Evolutionary conservation across 2,113 vertebrate species (phyloP), one percentile per base, ranked within the genome.

Genomic region (Etheostoma spectabile): DNA sequence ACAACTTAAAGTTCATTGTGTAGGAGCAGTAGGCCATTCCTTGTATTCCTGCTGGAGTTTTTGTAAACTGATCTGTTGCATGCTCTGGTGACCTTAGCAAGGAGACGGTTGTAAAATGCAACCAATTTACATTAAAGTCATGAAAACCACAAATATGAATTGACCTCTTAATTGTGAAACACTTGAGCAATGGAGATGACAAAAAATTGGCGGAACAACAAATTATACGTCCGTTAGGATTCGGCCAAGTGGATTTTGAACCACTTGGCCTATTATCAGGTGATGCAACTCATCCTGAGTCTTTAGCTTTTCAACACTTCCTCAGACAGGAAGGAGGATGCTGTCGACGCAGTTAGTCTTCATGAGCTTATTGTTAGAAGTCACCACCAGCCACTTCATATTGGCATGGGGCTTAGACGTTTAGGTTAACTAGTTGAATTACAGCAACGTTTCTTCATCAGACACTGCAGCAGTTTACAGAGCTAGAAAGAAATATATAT

Each of bases 241-340:
- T 35, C 5, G 33, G 33, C 33, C 6, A 35, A 35, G 33, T 33
- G 33, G 33, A 35, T 35, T 35, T 30, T 30, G 2, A 4, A 30
- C 30, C 30, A 30, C 4, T 30, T 30, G 30, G 30, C 30, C 30
- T 53, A 10, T 30, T 49, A 3, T 33, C 35, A 24, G 42, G 18
- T 81, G 64, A 81, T 49, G 55, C 8, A 79, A 77, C 42, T n/a
- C 42, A 6, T 60, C 18, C 38, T 14, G 18, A 56, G 52, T 14
- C 63, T 77, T 77, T 4, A 22, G 21, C 30, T 82, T 82, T 80
- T 80, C 65, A 77, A 63, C 73, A 85, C 46, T 77, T 90, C 86
- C 75, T 77, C 67, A 57, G 24, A 73, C 78, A 80, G 61, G 48
- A 78, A 77, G 57, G 49, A 63, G 4, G 30, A 38, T 13, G 62